Conservation (phyloP, 1,140 invertebrate genomes). For the Drosophila novamexicana region DNA sequence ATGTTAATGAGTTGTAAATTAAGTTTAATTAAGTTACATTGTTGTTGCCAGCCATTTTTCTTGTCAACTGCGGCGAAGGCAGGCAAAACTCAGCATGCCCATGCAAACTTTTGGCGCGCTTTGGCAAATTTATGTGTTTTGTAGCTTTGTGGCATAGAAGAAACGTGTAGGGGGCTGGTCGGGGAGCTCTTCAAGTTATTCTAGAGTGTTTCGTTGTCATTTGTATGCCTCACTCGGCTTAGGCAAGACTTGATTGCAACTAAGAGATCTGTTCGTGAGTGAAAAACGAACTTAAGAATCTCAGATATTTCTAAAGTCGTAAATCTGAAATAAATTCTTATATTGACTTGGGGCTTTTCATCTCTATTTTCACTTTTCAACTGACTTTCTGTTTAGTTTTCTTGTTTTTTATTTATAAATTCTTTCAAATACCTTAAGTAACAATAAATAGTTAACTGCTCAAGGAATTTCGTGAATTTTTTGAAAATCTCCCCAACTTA, state of each 20-base stretch:
- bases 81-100: conserved; percentile 45
- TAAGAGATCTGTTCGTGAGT: background rate
- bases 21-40: conserved; percentile 81
- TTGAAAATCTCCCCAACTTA: background rate
- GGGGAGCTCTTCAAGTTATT: conserved; percentile 5
- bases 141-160: background rate
- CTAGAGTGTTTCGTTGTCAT: conserved; percentile 19
- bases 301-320: background rate
- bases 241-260: conserved; percentile 9
- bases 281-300: background rate
- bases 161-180: background rate
- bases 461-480: background rate
- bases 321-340: background rate
- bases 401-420: background rate
- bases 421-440: conserved; percentile 3
- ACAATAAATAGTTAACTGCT: conserved; percentile 21
- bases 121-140: conserved; percentile 30
- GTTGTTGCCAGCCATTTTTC: conserved; percentile 56
- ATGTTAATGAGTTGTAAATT: conserved; percentile 81
- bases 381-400: background rate
- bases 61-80: conserved; percentile 31
- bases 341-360: background rate
- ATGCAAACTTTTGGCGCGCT: conserved; percentile 36
- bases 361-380: background rate
- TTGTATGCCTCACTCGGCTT: conserved; percentile 7